Conservation (phyloP, 2,113 vertebrate species). For the Melanerpes formicivorus region DNA sequence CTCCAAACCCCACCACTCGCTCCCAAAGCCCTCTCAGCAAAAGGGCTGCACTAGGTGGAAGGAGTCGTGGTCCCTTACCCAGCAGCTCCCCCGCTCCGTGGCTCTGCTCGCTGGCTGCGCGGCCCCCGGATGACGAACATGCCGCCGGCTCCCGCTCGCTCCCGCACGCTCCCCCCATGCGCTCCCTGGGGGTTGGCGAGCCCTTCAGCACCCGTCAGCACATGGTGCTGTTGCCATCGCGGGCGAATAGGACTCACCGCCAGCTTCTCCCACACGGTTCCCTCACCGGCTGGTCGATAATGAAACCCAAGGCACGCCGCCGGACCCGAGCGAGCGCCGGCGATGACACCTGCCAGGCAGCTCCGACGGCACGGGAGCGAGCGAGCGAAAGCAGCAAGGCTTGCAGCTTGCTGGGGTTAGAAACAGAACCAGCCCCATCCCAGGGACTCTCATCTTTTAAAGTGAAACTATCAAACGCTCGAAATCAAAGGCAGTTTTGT, state of each 20-base stretch:
- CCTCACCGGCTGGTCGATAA: not conserved
- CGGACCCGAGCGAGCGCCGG: not conserved
- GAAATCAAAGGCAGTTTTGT: not conserved
- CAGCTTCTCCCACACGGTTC: not conserved
- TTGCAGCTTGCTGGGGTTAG: not conserved
- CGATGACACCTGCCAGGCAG: not conserved
- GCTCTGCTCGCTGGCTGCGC: not conserved
- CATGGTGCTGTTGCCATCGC: not conserved
- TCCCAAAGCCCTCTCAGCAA: not conserved
- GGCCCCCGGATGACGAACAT: not conserved
- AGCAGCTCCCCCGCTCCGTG: not conserved
- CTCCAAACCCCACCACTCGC: too few relatives aligned
- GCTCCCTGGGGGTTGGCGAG: not conserved
- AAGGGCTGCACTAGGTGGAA: too few relatives aligned
- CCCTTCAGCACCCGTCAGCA: not conserved
- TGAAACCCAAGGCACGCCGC: not conserved
- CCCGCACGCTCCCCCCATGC: not conserved
- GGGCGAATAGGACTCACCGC: not conserved
- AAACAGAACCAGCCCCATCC: not conserved
- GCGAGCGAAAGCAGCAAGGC: too few relatives aligned
- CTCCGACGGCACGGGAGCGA: not conserved
- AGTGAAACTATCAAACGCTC: not conserved
- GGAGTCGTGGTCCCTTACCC: not conserved
- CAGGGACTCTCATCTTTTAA: not conserved
- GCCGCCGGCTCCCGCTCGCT: not conserved